Evolutionary conservation across 1,140 invertebrate species (phyloP).

Genomic region (Notospermus geniculatus): DNA sequence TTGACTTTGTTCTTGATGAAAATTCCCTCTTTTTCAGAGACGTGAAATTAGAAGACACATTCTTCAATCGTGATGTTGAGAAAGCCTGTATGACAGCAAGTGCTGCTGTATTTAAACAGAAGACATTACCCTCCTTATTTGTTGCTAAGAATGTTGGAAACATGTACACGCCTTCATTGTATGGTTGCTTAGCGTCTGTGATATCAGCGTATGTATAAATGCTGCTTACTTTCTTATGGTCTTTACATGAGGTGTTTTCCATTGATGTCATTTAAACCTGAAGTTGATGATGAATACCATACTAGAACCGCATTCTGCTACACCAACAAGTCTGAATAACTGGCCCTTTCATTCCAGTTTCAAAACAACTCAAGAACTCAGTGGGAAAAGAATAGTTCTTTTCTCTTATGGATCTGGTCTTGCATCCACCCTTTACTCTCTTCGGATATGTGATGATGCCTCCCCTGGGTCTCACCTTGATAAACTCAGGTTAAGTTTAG

Average conservation of each 20-base stretch:
- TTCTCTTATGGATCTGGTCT: conserved; percentile 98
- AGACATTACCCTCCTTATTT: conserved; percentile 83
- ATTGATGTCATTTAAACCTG: too few species aligned
- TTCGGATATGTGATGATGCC: conserved; percentile 71
- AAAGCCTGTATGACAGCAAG: conserved; percentile 79
- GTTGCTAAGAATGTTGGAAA: conserved; percentile 92
- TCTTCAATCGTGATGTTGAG: conserved; percentile 87
- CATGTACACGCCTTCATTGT: conserved; percentile 98
- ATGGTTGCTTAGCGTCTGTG: conserved; percentile 86
- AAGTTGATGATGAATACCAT: too few species aligned
- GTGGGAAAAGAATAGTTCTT: conserved; percentile 77
- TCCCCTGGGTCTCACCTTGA: conserved; percentile 58
- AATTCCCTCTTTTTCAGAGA: conserved; percentile 59
- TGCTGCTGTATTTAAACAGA: conserved; percentile 71
- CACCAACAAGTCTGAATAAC: too few species aligned
- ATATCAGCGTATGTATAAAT: conserved; percentile 62
- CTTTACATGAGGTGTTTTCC: background rate
- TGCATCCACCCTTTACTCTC: conserved; percentile 91
- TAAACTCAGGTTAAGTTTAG: conserved; percentile 67
- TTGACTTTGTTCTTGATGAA: background rate
- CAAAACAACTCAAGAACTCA: conserved; percentile 58
- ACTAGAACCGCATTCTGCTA: too few species aligned
- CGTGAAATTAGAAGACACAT: conserved; percentile 77
- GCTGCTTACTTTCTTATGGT: conserved; percentile 3
- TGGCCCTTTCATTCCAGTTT: too few species aligned